Base-by-base conservation (phyloP, 2,113 vertebrate species). In the Phoenicopterus ruber region DNA sequence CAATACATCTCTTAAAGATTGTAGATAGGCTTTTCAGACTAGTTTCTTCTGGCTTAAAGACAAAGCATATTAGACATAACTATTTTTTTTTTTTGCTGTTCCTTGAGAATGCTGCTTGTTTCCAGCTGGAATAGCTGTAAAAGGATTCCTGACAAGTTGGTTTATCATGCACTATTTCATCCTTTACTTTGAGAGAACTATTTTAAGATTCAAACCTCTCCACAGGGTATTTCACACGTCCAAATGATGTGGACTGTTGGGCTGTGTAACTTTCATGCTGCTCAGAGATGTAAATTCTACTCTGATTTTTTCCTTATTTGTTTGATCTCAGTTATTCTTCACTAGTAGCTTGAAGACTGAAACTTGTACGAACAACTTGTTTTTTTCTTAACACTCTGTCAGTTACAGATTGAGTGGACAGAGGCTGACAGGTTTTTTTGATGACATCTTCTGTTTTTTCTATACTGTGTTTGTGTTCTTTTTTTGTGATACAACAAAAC, bases 91-190 rank as follows among this genome's bases (percentile, higher is more conserved):
- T 84, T 93, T 22, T 3, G 12, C 83, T 36, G 5, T 79, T 92
- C 28, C 57, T 92, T 94, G 81, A 65, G 66, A 94, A 69, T 54
- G 9, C 81, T 72, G 34, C 90, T 94, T 94, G 87, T 86, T 96
- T 96, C 80, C 77, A 82, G 73, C 85, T 89, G 69, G 52, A 94
- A 52, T 80, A 90, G 42, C 76, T 95, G 71, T 71, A 74, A 85
- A 72, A 87, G 86, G 73, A 54, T 91, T 94, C 65, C 57, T 96
- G 94, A 87, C 73, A 93, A 94, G 88, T 76, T 54, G 44, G 65
- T 88, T 96, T 94, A 93, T 94, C 77, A 85, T 94, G 77, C 52
- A 16, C 36, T 94, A 29, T 74, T 97, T 94, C 73, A 79, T 94
- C 81, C 49, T 49, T 94, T 93, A 52, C 57, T 76, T 74, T 36